Evolutionary conservation across 2,113 vertebrate genomes (phyloP), one percentile per base, ranked within the genome.

Genomic region (Lichenostomus cassidix): DNA sequence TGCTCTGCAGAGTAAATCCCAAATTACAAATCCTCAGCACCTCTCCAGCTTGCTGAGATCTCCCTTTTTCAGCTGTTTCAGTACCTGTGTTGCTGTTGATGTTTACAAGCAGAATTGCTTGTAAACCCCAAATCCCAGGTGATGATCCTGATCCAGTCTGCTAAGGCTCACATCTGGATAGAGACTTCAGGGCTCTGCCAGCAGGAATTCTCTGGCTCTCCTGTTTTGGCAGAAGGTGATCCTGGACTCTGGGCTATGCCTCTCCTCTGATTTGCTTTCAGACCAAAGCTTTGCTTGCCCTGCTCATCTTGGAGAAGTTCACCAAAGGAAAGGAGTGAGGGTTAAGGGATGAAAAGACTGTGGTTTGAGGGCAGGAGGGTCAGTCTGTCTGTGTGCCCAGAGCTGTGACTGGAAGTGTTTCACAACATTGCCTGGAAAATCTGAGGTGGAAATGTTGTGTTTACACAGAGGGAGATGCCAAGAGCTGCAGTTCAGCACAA

Each of bases 301-400:
- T 87, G 27, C 5, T 71, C 1, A 0, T 23, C 3, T 7, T 41
- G 25, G 37, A 56, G 39, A 60, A 56, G 31, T 29, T 7, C 19
- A 33, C 7, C 2, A 22, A n/a, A 56, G 28, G 37, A 65, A 28
- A 9, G 10, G 25, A 23, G 12, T 20, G 46, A 47, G 33, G 13
- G 33, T 65, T 42, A 76, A 80, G 18, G 46, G 46, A 23, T 53
- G 33, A 35, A 27, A 25, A 35, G 6, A 2, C 6, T 49, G 13
- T 39, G 4, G 14, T 42, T 68, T 68, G 58, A 39, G 23, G 12
- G 7, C 8, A 15, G 1, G 20, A 14, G 14, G 28, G 3, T 37
- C 44, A 13, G 16, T 18, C 35, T 56, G 31, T 46, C n/a, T 0
- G 0, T 8, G 22, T 69, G n/a, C 56, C 41, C 37, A 28, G 28